phyloP scores from a whole-genome alignment of 2,888 invertebrate genomes.

The Ashinkailepas kermadecensis region DNA sequence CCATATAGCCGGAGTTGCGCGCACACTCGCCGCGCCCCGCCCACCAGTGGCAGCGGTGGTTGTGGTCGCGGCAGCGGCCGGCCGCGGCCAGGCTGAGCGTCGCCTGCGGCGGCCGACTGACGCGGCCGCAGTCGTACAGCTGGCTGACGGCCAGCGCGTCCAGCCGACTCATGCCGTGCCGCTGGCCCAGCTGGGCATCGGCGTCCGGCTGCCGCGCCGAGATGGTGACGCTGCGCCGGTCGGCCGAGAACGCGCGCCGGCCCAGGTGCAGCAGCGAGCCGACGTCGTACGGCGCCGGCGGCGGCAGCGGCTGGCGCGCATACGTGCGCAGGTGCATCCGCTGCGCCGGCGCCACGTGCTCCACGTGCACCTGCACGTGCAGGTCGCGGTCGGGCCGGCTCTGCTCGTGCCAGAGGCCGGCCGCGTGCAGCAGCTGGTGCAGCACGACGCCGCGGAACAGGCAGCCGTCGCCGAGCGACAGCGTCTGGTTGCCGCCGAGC shows the following conservation, averaged over 20 bases:
- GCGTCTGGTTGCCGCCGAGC: neutral
- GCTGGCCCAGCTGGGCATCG: neutral
- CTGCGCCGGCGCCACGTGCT: neutral
- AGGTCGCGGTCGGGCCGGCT: neutral
- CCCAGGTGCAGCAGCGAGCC: slow-evolving; percentile 10
- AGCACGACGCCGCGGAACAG: neutral
- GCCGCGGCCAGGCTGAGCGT: neutral
- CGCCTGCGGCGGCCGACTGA: neutral
- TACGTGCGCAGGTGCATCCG: neutral
- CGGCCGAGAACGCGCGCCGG: neutral
- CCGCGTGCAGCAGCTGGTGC: slow-evolving; percentile 17
- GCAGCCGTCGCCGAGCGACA: slow-evolving; percentile 8
- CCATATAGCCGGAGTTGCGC: neutral
- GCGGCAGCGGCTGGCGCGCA: neutral
- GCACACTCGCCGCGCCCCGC: slow-evolving; percentile 3
- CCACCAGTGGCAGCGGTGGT: slow-evolving; percentile 9
- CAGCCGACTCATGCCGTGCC: neutral
- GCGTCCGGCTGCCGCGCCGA: no score
- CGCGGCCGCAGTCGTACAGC: slow-evolving; percentile 12
- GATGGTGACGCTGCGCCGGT: neutral
- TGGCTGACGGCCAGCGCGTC: neutral
- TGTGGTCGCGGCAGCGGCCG: neutral
- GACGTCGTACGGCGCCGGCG: neutral
- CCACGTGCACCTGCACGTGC: neutral
- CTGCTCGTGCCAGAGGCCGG: slow-evolving; percentile 15